phyloP scores from a whole-genome alignment of 2,888 invertebrate species.

The Synergus itoensis region DNA sequence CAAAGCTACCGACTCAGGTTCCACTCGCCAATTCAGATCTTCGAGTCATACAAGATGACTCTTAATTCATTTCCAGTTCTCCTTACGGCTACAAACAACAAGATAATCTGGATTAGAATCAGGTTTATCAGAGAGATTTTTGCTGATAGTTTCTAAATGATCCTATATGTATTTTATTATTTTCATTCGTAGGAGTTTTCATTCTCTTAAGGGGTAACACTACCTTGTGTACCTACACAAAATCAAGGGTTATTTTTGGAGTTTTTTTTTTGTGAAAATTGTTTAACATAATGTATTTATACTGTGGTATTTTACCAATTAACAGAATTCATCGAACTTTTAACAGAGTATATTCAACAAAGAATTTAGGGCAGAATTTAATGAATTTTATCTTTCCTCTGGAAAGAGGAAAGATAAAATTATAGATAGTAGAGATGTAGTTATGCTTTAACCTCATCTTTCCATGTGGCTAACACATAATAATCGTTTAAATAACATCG shows the following conservation, averaged over 20 bases:
- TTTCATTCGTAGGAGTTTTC: neutral
- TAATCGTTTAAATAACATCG: slow-evolving; percentile 11
- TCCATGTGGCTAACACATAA: slow-evolving; percentile 2
- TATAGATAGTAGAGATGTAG: no score
- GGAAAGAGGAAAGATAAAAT: no score
- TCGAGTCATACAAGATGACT: neutral
- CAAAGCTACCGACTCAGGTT: slow-evolving; percentile 39
- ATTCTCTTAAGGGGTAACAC: neutral
- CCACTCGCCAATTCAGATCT: slow-evolving; percentile 23
- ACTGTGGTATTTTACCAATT: no score
- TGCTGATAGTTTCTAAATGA: slow-evolving; percentile 9
- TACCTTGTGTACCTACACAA: no score
- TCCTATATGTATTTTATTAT: neutral
- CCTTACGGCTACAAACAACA: slow-evolving; percentile 17
- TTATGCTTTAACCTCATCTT: neutral
- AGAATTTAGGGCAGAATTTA: no score
- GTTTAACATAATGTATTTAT: no score
- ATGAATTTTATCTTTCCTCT: no score
- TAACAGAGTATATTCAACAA: no score
- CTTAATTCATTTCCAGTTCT: slow-evolving; percentile 24
- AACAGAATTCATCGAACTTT: no score
- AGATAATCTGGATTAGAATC: slow-evolving; percentile 29
- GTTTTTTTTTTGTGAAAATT: no score
- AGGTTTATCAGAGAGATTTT: slow-evolving; percentile 22
- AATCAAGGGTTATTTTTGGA: no score